Evolutionary conservation across 2,888 invertebrate species (phyloP).

Genomic region (Ormyrus pomaceus): DNA sequence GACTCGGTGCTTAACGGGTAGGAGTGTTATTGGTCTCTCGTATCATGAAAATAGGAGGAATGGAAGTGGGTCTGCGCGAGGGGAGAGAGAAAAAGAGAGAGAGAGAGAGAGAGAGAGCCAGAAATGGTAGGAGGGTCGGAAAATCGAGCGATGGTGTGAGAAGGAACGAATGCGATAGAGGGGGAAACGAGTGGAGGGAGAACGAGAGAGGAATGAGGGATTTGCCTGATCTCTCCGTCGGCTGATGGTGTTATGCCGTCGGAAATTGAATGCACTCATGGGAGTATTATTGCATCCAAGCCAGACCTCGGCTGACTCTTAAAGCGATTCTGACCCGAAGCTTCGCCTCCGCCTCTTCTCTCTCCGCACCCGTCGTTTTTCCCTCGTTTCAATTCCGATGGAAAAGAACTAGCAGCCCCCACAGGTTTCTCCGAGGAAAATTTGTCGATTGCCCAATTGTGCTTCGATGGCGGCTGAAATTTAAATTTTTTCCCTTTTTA

Average conservation of each 20-base stretch:
- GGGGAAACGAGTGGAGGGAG: slow-evolving; percentile 8
- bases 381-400: slow-evolving; percentile 62
- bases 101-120: slow-evolving; percentile 32
- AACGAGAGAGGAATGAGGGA: slow-evolving; percentile 58
- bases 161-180: background rate
- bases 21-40: slow-evolving; percentile 41
- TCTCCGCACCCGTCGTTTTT: slow-evolving; percentile 36
- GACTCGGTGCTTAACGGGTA: background rate
- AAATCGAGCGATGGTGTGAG: slow-evolving; percentile 12
- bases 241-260: slow-evolving; percentile 60
- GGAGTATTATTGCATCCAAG: slow-evolving; percentile 63
- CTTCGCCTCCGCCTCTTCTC: background rate
- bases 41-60: slow-evolving; percentile 30
- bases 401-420: slow-evolving; percentile 46
- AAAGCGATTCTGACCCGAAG: slow-evolving; percentile 55
- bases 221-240: slow-evolving; percentile 57
- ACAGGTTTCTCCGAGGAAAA: slow-evolving; percentile 1
- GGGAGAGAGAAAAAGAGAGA: slow-evolving; percentile 5
- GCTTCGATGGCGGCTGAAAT: background rate
- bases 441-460: slow-evolving; percentile 40
- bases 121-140: background rate
- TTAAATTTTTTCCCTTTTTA: slow-evolving; percentile 22
- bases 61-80: slow-evolving; percentile 12
- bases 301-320: slow-evolving; percentile 61
- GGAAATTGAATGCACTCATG: slow-evolving; percentile 64